A percentile compares a stretch with the other conserved stretches of the same genome.
Conservation (phyloP, 2,113 vertebrate species). For the Glaucidium brasilianum region DNA sequence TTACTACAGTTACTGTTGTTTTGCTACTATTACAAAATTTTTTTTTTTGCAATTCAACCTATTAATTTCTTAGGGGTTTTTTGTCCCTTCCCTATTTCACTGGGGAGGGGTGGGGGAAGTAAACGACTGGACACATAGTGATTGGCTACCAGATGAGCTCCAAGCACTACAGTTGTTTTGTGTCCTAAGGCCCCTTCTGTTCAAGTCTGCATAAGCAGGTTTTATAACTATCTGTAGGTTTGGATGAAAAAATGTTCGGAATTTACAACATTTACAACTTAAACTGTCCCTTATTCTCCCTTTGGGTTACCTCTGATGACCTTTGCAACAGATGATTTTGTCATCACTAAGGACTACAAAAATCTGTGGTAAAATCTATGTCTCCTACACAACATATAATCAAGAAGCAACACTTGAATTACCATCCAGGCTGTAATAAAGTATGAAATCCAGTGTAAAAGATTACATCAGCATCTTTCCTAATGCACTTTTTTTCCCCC, state of each 20-base stretch:
- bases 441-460: background rate
- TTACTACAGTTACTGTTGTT: no score
- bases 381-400: background rate
- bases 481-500: background rate
- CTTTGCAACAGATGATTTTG: background rate
- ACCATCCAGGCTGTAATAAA: background rate
- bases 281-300: background rate
- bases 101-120: no score
- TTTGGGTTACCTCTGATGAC: background rate
- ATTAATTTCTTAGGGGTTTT: no score
- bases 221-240: background rate
- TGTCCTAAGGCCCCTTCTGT: background rate
- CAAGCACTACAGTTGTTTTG: background rate
- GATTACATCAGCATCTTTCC: background rate
- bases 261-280: background rate
- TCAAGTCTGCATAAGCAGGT: fast-evolving
- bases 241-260: background rate
- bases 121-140: no score
- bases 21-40: no score
- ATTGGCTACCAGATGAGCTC: no score
- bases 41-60: no score
- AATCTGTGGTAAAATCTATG: background rate
- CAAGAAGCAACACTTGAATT: background rate
- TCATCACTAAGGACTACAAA: background rate
- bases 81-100: no score